phyloP scores from a whole-genome alignment of 1,140 invertebrate species.

The Eupristina koningsbergeri region DNA sequence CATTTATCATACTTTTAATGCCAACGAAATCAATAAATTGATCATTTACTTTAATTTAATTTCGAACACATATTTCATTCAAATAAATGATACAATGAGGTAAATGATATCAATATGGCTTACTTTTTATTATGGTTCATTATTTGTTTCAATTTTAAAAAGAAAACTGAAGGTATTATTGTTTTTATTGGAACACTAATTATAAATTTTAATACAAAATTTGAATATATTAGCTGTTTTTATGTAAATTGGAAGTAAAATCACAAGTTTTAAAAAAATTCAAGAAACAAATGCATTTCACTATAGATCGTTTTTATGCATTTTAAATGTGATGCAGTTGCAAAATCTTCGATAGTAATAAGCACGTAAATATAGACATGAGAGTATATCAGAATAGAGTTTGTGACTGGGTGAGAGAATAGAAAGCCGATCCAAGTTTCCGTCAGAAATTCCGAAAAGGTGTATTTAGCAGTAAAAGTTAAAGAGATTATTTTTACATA shows the following conservation, averaged over 20 bases:
- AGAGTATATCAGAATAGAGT: background rate
- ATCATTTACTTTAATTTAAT: too few relatives aligned
- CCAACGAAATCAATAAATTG: too few relatives aligned
- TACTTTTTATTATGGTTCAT: background rate
- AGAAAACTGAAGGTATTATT: background rate
- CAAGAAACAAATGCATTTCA: background rate
- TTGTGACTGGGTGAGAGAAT: background rate
- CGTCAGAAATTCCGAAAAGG: background rate
- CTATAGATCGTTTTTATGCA: background rate
- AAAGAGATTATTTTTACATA: background rate
- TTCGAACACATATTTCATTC: background rate
- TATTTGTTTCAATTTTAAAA: background rate
- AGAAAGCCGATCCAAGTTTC: background rate
- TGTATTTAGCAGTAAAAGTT: background rate
- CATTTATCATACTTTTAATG: too few relatives aligned
- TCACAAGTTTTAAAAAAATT: background rate
- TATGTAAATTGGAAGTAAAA: background rate
- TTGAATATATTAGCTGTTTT: background rate
- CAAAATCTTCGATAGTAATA: background rate
- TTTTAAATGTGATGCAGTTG: background rate
- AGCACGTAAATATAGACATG: background rate
- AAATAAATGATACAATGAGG: background rate
- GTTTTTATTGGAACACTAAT: background rate
- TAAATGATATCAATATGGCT: too few relatives aligned
- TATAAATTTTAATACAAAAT: background rate